Percentiles rank a stretch among this genome's conserved stretches.
phyloP scores from a whole-genome alignment of 2,888 invertebrate genomes.

The Emesis russula region DNA sequence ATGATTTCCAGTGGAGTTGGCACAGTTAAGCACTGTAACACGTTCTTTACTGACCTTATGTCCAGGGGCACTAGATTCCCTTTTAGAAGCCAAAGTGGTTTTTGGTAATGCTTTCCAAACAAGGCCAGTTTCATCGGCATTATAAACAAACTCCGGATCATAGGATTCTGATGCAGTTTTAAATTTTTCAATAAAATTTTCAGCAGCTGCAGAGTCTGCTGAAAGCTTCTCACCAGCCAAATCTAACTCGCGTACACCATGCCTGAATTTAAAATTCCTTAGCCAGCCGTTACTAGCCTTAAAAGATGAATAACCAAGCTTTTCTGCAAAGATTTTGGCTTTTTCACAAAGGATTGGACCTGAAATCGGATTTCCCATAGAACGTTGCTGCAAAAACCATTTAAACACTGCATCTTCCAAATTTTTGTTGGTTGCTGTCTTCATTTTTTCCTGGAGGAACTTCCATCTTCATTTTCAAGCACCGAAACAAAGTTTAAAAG shows the following conservation, averaged over 20 bases:
- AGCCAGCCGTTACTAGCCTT: background rate
- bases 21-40: constrained; percentile 76
- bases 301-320: constrained; percentile 4
- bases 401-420: constrained; percentile 36
- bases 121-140: constrained; percentile 84
- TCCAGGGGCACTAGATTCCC: constrained; percentile 77
- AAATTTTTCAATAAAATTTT: constrained; percentile 63
- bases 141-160: constrained; percentile 71
- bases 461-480: constrained; percentile 45
- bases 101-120: constrained; percentile 85
- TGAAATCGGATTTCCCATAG: constrained; percentile 83
- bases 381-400: constrained; percentile 35
- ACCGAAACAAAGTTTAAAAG: constrained; percentile 39
- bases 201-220: background rate
- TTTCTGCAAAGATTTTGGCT: constrained; percentile 71
- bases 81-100: constrained; percentile 82
- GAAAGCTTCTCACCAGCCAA: constrained; percentile 53
- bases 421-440: constrained; percentile 31
- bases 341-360: constrained; percentile 83
- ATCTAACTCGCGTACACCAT: constrained; percentile 71
- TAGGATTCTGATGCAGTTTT: constrained; percentile 76
- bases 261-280: constrained; percentile 81
- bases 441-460: constrained; percentile 44
- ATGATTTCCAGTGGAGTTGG: constrained; percentile 77
- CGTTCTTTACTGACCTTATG: constrained; percentile 76